Evolutionary conservation across 2,113 vertebrate species (phyloP).

Genomic region (Erythrocercus mccallii): DNA sequence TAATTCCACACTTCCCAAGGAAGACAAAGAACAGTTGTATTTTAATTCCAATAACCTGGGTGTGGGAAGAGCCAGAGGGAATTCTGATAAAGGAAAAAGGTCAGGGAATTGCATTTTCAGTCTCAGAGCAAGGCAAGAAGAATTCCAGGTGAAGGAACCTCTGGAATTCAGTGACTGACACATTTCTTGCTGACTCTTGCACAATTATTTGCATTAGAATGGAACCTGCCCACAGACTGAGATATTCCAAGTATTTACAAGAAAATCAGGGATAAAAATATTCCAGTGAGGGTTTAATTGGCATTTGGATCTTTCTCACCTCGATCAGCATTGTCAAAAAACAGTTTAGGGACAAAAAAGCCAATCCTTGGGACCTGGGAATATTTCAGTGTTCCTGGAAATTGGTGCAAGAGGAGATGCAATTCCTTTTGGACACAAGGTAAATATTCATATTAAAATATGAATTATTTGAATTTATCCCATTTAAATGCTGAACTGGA

Average conservation of each 20-base stretch:
- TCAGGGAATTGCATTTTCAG: not conserved
- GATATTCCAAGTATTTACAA: not conserved
- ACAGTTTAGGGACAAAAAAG: not conserved
- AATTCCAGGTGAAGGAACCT: not conserved
- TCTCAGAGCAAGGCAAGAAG: not conserved
- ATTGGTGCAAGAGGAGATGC: not conserved
- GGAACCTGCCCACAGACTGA: not conserved
- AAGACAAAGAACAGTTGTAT: fast-evolving
- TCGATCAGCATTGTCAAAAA: not conserved
- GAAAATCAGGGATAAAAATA: not conserved
- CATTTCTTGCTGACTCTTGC: not conserved
- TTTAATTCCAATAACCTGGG: not conserved
- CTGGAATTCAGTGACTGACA: not conserved
- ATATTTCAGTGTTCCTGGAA: not conserved
- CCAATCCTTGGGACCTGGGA: not conserved
- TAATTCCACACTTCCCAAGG: not conserved
- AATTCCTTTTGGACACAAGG: not conserved
- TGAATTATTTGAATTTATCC: not conserved
- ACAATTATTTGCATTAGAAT: not conserved
- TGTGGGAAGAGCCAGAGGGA: not conserved
- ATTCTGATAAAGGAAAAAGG: not conserved
- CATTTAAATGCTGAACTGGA: not conserved
- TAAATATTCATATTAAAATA: not conserved
- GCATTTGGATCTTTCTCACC: not conserved
- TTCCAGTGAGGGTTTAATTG: not conserved